These are phyloP conservation scores for Florisuga fusca DNA, from an alignment of 2,797 vertebrate genomes.

Conservation along the genomic window DNA sequence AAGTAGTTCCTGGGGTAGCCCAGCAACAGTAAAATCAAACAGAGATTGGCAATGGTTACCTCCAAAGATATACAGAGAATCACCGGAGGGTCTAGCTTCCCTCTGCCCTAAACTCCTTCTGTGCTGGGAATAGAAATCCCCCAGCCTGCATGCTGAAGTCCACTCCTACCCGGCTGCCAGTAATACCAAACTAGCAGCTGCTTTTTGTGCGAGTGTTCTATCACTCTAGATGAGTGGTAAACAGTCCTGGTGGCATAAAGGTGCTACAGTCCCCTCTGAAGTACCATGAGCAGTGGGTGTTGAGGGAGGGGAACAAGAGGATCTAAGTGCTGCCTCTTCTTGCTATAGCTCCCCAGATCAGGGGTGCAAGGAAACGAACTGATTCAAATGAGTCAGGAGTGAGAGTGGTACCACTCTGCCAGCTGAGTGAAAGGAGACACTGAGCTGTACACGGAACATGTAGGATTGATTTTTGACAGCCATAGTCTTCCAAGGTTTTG, in stretches of 20 bases:
- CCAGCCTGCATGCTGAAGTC: neutral
- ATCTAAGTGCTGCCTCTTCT: neutral
- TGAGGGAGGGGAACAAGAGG: neutral
- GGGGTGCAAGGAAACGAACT: neutral
- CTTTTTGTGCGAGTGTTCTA: neutral
- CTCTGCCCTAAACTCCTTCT: neutral
- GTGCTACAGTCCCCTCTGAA: neutral
- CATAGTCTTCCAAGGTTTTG: neutral
- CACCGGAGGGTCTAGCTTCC: neutral
- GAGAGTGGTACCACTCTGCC: neutral
- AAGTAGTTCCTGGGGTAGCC: neutral
- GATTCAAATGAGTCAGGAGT: neutral
- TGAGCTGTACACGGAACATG: neutral
- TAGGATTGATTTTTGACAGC: neutral
- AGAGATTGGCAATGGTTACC: neutral
- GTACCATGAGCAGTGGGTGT: neutral
- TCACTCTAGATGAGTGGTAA: neutral
- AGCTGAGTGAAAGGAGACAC: neutral
- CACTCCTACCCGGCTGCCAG: neutral
- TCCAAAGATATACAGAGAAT: neutral
- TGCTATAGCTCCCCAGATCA: neutral
- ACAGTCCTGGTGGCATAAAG: neutral
- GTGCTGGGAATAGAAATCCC: neutral
- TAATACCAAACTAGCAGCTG: neutral
- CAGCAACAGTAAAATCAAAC: constrained; percentile 18